Conservation (phyloP, 2,113 vertebrate species). For the Agelaius tricolor region DNA sequence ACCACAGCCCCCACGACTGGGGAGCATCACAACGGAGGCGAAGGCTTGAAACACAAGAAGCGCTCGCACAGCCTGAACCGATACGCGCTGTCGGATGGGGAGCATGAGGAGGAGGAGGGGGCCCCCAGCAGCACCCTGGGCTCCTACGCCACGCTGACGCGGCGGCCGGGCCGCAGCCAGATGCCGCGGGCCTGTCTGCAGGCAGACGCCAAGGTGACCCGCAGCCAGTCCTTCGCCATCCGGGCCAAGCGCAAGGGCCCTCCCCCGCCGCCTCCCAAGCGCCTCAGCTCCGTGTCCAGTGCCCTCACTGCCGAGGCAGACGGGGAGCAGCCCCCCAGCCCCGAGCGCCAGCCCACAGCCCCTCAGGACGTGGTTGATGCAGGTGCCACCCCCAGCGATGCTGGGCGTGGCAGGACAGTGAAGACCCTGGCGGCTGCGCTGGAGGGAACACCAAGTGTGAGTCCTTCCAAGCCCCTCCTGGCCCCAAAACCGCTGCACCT, state of each 20-base stretch:
- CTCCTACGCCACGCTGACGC: constrained; percentile 87
- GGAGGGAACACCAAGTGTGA: constrained; percentile 32
- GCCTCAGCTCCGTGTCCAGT: constrained; percentile 79
- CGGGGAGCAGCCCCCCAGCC: not conserved
- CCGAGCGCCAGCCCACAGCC: not conserved
- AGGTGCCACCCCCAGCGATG: not conserved
- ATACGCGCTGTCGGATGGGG: constrained; percentile 85
- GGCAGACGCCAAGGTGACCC: constrained; percentile 60
- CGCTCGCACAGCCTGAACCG: constrained; percentile 84
- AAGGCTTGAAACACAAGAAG: constrained; percentile 76
- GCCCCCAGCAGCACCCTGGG: constrained; percentile 70
- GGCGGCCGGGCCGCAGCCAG: constrained; percentile 78
- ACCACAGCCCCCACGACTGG: not conserved
- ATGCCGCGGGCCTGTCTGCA: constrained; percentile 50
- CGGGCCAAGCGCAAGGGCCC: constrained; percentile 84
- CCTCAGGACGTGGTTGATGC: not conserved
- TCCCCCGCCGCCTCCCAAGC: constrained; percentile 73
- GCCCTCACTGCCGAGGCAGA: not conserved
- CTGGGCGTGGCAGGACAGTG: constrained; percentile 51
- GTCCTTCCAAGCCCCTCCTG: constrained; percentile 27
- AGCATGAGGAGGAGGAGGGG: constrained; percentile 84
- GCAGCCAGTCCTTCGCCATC: constrained; percentile 83
- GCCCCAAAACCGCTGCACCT: not conserved
- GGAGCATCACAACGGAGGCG: constrained; percentile 5
- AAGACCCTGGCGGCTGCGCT: constrained; percentile 68